phyloP scores from a whole-genome alignment of 2,888 invertebrate genomes.

The Drosophila neotestacea region DNA sequence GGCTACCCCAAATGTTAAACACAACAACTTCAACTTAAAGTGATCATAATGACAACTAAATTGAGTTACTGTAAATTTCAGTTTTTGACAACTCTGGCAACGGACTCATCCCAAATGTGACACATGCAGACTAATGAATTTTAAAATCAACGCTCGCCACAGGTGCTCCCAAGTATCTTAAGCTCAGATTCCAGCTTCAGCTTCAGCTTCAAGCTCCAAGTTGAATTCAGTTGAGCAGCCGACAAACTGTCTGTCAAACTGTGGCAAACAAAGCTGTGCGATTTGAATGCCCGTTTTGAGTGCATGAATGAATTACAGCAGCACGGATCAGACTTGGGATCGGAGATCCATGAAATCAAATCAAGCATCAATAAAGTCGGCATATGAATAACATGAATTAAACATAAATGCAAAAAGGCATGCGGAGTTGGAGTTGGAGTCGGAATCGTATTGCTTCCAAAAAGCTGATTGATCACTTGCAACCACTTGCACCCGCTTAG shows the following conservation, averaged over 20 bases:
- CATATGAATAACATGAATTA: constrained; percentile 82
- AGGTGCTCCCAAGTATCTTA: constrained; percentile 62
- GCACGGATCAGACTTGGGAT: constrained; percentile 14
- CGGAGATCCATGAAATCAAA: constrained; percentile 61
- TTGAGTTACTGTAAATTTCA: constrained; percentile 54
- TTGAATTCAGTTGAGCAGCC: constrained; percentile 40
- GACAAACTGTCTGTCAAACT: constrained; percentile 79
- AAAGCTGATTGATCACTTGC: constrained; percentile 65
- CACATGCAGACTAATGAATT: constrained; percentile 84
- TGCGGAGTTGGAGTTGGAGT: constrained; percentile 13
- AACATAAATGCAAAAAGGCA: constrained; percentile 80
- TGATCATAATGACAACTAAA: constrained; percentile 75
- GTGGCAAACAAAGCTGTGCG: constrained; percentile 52
- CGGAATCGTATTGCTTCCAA: constrained; percentile 18
- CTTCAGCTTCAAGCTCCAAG: background rate
- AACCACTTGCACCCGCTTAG: constrained; percentile 42
- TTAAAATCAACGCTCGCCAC: constrained; percentile 83
- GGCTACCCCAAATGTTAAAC: constrained; percentile 29
- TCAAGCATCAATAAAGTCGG: constrained; percentile 79
- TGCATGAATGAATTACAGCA: constrained; percentile 81
- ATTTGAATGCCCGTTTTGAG: constrained; percentile 77
- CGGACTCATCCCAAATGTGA: constrained; percentile 72
- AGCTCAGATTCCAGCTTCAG: background rate
- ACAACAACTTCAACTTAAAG: constrained; percentile 12
- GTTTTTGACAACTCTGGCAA: constrained; percentile 64